Percentiles rank a stretch among this genome's conserved stretches.
phyloP scores from a whole-genome alignment of 2,113 vertebrate species.

The Trogon melanurus region DNA sequence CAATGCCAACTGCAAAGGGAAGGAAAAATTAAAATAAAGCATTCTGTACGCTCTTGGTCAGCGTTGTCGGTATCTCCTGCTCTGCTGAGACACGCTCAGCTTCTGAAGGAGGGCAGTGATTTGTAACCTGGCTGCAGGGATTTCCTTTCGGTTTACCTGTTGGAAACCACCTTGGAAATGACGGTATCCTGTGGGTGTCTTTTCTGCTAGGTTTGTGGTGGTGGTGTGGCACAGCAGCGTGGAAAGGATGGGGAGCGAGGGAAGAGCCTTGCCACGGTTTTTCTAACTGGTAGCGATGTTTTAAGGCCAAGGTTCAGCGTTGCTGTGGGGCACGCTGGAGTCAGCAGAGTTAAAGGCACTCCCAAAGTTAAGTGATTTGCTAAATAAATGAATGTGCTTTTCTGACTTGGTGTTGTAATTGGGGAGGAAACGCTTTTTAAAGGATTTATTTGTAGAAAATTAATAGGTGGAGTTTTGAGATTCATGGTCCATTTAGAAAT shows the following conservation, averaged over 20 bases:
- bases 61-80: not conserved
- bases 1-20: not conserved
- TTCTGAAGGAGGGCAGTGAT: not conserved
- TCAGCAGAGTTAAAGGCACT: not conserved
- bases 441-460: not conserved
- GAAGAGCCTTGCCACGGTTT: not conserved
- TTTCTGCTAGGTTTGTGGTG: not conserved
- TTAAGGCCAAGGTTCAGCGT: not conserved
- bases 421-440: not conserved
- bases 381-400: not conserved
- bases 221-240: not conserved
- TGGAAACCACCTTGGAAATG: not conserved
- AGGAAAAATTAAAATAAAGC: not conserved
- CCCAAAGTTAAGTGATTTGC: not conserved
- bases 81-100: not conserved
- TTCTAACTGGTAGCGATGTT: not conserved
- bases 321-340: fast-evolving
- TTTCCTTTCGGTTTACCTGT: not conserved
- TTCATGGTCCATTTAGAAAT: not conserved
- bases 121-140: not conserved
- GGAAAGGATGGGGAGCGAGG: not conserved
- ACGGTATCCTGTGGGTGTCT: not conserved
- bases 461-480: not conserved
- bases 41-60: fast-evolving
- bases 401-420: not conserved